Evolutionary conservation across 2,113 vertebrate genomes (phyloP), one percentile per base, ranked within the genome.

Genomic region (Chaenogobius annularis): DNA sequence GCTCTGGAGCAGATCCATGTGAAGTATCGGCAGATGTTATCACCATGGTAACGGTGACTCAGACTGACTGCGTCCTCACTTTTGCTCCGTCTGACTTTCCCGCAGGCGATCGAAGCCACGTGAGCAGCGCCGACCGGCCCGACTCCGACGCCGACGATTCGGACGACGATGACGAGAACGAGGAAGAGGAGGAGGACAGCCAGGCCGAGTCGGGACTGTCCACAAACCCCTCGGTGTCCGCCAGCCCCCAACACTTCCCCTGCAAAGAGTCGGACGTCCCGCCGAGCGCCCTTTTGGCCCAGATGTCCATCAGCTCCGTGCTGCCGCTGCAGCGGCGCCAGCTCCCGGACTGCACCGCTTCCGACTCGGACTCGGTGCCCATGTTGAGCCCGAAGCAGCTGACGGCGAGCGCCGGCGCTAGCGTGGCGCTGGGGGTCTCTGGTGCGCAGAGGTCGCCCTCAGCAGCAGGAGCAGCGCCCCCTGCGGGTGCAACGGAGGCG

Each of bases 171-270:
- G 92, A 94, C 4, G 97, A 99, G 48, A 96, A 97, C 8, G 97
- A 98, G 19, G 98, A 99, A 0, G 98, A 99, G 0, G 98, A 98
- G 52, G 98, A 99, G n/a, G 97, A 99, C 88, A 98, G 97, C 87
- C 97, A 97, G 90, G 94, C 95, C 0, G 97, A 99, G 74, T 98
- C 96, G 0, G 95, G 95, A n/a, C 89, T 97, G 4, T 99, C 98
- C 4, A 95, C 97, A 2, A 94, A 96, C 0, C 97, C 98, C 0
- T 99, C 98, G 0, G 96, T 97, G 46, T 94, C 95, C 0, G 96
- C 98, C 76, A 99, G 97, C 84, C 98, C 98, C 0, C 98, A 97
- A 89, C 98, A 98, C 46, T 75, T 94, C n/a, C 90, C 95, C 37
- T 80, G 88, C 0, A 94, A 91, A 82, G 95, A 94, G 0, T 89